Conservation (phyloP, 2,113 vertebrate species). For the Dinomys branickii region DNA sequence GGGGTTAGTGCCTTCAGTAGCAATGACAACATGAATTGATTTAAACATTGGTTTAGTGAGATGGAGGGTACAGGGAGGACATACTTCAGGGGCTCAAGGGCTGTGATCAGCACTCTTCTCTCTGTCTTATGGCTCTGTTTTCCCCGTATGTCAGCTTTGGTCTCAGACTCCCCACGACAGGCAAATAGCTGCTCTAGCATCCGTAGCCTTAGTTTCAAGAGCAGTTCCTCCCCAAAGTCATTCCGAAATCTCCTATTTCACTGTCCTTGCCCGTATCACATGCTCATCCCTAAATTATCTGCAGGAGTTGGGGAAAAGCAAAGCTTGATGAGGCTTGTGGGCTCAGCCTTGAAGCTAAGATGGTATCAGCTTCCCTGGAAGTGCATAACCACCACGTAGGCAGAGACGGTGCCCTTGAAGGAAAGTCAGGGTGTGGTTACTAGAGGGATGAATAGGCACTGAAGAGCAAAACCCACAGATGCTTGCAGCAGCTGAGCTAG, state of each 20-base stretch:
- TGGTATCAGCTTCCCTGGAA: background rate
- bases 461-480: slow-evolving; percentile 39
- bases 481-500: background rate
- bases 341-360: background rate
- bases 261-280: background rate
- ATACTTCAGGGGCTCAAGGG: background rate
- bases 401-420: background rate
- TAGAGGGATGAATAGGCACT: background rate
- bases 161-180: background rate
- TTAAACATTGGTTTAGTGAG: slow-evolving; percentile 18
- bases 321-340: background rate
- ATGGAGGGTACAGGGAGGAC: background rate
- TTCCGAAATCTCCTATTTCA: background rate
- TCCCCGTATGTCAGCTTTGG: background rate
- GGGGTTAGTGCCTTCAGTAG: background rate
- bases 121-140: slow-evolving; percentile 1
- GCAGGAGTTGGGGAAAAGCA: background rate
- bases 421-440: background rate
- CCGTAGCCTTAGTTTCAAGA: background rate
- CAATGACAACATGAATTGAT: slow-evolving; percentile 8
- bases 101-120: background rate
- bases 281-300: background rate
- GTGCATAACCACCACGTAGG: background rate
- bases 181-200: background rate
- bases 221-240: background rate